A percentile compares a stretch with the other conserved stretches of the same genome.
These are phyloP conservation scores for Scomber colias DNA, from an alignment of 2,113 vertebrate genomes.

Conservation along the genomic window DNA sequence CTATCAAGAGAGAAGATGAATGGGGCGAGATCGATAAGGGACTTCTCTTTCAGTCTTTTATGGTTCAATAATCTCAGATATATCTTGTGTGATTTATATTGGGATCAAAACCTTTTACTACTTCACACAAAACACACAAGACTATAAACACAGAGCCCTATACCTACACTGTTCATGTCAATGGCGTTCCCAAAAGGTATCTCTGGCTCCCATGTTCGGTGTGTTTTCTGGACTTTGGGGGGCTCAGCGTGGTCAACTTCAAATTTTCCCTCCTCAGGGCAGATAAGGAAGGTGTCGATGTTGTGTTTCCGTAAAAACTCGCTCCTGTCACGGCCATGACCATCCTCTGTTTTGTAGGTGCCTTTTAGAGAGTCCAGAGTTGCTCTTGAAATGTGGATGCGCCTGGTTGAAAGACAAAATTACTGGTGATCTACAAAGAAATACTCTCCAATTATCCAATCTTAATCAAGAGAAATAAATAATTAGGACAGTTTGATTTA, in stretches of 20 bases:
- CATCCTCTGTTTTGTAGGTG: conserved; percentile 82
- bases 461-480: neutral
- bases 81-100: neutral
- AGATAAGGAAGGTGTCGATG: conserved; percentile 87
- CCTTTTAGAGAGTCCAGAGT: conserved; percentile 83
- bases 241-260: conserved; percentile 16
- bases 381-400: conserved; percentile 85
- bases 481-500: no score
- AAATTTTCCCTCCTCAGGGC: conserved; percentile 54
- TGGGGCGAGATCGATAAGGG: neutral
- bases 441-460: neutral
- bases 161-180: conserved; percentile 82
- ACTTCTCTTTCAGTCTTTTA: neutral
- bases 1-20: conserved; percentile 50
- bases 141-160: neutral
- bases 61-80: neutral
- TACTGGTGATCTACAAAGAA: neutral
- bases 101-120: neutral
- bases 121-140: neutral
- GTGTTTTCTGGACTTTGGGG: conserved; percentile 58
- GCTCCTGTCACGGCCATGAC: conserved; percentile 79
- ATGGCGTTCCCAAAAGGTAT: conserved; percentile 68
- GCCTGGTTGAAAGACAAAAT: conserved; percentile 57
- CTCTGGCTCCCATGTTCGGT: conserved; percentile 71
- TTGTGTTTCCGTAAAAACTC: conserved; percentile 82